Base-by-base conservation (phyloP, 2,888 invertebrate genomes). In the Athalia rosae region DNA sequence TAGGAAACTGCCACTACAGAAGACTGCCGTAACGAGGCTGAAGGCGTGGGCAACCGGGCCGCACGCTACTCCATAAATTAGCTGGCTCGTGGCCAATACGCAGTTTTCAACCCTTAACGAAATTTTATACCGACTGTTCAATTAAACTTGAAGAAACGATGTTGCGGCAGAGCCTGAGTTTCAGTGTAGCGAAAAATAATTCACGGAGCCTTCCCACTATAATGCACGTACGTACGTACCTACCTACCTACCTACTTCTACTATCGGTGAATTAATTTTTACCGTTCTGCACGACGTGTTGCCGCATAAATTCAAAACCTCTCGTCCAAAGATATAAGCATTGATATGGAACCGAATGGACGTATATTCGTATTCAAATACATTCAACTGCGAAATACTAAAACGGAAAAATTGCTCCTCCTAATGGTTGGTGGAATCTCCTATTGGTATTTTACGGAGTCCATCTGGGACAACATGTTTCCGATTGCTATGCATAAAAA, bases 71-170 rank as follows among this genome's bases (percentile, higher is more conserved):
- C 64, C 47, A 64, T 64, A 64, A 64, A 47, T 45, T 45, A 64
- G 45, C n/a, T 64, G 64, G 64, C 64, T 9, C 7, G n/a, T 64
- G n/a, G 64, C 64, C 64, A 64, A 47, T 64, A 47, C 64, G 64
- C 64, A 43, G 62, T 11, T n/a, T n/a, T 13, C n/a, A 64, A 47
- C 47, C 64, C 45, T 64, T 15, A 15, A 28, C 47, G 4, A 64
- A 64, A 64, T 47, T 6, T 64, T 64, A 64, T 47, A 4, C 13
- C 64, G 47, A 63, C 41, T 45, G 11, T 45, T 64, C 47, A 47
- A 64, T 64, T 64, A 64, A 45, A 47, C 15, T 47, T 47, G 4
- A 9, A n/a, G 47, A 47, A 47, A 45, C 13, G 13, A 47, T 64
- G 47, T 3, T 13, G 13, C 64, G 47, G 47, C 6, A 43, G 45